A percentile compares a stretch with the other conserved stretches of the same genome.
phyloP scores from a whole-genome alignment of 2,888 invertebrate genomes.

The Schizotus pectinicornis region DNA sequence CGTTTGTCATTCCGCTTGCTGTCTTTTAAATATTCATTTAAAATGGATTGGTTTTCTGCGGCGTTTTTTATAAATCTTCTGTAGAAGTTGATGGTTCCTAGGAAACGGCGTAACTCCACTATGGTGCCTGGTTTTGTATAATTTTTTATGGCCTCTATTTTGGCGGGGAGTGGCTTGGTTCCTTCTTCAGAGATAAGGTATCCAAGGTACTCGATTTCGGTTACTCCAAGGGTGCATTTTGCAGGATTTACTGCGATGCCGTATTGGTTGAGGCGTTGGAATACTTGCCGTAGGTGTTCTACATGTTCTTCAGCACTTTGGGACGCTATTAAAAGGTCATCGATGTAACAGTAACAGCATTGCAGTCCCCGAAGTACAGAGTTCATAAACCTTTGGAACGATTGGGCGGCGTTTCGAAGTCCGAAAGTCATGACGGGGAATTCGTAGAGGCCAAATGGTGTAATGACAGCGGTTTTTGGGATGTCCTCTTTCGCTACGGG shows the following conservation, averaged over 20 bases:
- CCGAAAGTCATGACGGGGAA: slow-evolving; percentile 48
- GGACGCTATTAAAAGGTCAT: slow-evolving; percentile 45
- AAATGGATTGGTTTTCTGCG: neutral
- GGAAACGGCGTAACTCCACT: slow-evolving; percentile 1
- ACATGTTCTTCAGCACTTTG: slow-evolving; percentile 30
- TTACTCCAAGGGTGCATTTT: neutral
- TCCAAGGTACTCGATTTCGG: neutral
- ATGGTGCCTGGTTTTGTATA: slow-evolving; percentile 1
- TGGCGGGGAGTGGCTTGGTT: neutral
- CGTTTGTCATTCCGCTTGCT: slow-evolving; percentile 7
- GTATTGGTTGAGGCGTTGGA: neutral
- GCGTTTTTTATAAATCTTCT: slow-evolving; percentile 10
- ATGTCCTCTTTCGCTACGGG: slow-evolving; percentile 47
- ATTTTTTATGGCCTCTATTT: neutral
- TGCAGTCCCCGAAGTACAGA: slow-evolving; percentile 39
- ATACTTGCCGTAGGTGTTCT: neutral
- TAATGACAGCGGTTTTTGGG: slow-evolving; percentile 34
- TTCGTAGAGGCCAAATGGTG: slow-evolving; percentile 37
- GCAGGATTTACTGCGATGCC: neutral
- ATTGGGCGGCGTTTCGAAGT: slow-evolving; percentile 52
- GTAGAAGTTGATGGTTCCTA: slow-evolving; percentile 11
- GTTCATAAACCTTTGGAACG: slow-evolving; percentile 52
- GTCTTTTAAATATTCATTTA: neutral
- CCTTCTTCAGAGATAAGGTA: neutral
- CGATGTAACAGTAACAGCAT: slow-evolving; percentile 45